phyloP scores from a whole-genome alignment of 2,113 vertebrate species.

The Dinomys branickii region DNA sequence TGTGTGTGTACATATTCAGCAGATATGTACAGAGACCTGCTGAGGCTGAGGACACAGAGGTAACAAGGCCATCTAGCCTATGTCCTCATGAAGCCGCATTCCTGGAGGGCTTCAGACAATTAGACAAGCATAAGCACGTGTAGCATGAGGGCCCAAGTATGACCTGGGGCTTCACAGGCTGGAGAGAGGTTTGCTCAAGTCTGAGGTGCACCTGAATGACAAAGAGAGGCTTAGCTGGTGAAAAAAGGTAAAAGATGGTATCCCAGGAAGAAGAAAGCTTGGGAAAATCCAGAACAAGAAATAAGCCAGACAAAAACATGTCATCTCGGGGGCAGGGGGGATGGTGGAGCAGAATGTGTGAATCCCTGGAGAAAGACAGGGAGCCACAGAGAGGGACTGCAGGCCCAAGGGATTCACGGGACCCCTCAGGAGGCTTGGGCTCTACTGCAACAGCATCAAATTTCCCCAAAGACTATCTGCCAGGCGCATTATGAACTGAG shows the following conservation, averaged over 20 bases:
- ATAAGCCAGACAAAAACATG: no score
- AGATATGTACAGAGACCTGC: neutral
- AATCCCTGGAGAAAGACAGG: fast-evolving
- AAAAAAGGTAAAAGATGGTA: neutral
- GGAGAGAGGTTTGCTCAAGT: neutral
- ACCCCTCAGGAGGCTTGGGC: neutral
- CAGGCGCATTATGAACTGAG: no score
- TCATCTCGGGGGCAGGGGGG: neutral
- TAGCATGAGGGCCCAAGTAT: neutral
- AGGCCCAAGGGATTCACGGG: fast-evolving
- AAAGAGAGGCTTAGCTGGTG: neutral
- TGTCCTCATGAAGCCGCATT: neutral
- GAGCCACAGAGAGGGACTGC: fast-evolving
- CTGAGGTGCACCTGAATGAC: neutral
- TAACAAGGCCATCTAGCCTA: neutral
- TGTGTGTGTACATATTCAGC: neutral
- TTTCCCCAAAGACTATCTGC: neutral
- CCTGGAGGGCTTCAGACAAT: neutral
- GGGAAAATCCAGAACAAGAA: neutral
- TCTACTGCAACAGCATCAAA: neutral
- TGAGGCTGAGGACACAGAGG: neutral
- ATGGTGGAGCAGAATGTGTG: fast-evolving
- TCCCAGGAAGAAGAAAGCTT: neutral
- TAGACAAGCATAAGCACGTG: neutral
- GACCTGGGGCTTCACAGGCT: neutral